Evolutionary conservation across 2,113 vertebrate species (phyloP), one percentile per base, ranked within the genome.

Genomic region (Chaetodon auriga): DNA sequence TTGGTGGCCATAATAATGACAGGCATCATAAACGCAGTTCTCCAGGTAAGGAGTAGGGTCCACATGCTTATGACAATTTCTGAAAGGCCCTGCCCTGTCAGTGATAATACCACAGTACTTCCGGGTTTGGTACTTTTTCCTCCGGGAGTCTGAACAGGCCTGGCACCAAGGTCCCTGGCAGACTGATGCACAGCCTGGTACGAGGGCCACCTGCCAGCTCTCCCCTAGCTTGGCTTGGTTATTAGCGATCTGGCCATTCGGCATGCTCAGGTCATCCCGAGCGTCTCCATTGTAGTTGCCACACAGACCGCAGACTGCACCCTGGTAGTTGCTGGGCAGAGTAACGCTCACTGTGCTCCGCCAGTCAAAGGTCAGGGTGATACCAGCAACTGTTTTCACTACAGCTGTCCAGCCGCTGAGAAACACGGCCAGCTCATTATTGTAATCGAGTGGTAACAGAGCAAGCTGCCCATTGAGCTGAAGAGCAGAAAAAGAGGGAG

Each of bases 351-450:
- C 79, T 3, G 35, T 73, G 74, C 86, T 91, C 21, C 18, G 53
- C 92, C 92, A 93, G 88, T 94, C 89, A 84, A 94, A 95, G 53
- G 85, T 93, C 87, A 95, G 80, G 0, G 82, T 89, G 71, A 95
- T 90, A 75, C 93, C 92, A 30, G 92, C 94, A 15, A 11, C 79
- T 23, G 93, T 93, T 72, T 94, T 75, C 61, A 94, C 81, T 49
- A 93, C 88, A 12, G 90, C 93, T 30, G 46, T 75, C 23, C 45
- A 1, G 14, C 94, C 90, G 0, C 92, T 91, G 45, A 71, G 46
- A 77, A 68, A 93, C 58, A 92, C 88, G 1, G 45, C 1, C 69
- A 94, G 63, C 74, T 90, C 30, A 45, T 87, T 76, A 45, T 81
- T 90, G 62, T 90, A 85, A 57, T 80, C 66, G 73, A 93, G 68